Evolutionary conservation across 2,888 invertebrate species (phyloP).

Genomic region (Drosophila helvetica): DNA sequence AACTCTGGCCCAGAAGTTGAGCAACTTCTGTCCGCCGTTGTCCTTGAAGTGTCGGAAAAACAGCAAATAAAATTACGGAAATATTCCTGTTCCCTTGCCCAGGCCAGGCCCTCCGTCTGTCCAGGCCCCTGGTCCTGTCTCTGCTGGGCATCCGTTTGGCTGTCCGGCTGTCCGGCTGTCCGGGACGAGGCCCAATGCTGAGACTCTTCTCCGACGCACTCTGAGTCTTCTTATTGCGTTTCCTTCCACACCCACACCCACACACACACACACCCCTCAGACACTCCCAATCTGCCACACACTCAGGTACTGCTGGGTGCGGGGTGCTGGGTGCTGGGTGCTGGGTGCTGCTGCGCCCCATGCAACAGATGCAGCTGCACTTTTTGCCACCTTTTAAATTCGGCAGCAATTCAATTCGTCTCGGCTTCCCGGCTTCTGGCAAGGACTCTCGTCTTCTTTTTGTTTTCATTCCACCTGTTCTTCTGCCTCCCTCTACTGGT

Average conservation of each 20-base stretch:
- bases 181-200: background rate
- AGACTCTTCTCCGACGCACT: constrained; percentile 7
- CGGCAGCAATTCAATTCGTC: constrained; percentile 39
- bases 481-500: background rate
- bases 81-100: background rate
- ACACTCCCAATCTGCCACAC: background rate
- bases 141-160: background rate
- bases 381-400: constrained; percentile 38
- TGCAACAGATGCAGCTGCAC: constrained; percentile 28
- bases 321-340: background rate
- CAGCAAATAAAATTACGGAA: constrained; percentile 15
- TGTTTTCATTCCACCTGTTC: background rate
- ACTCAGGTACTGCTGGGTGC: background rate
- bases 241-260: constrained; percentile 4
- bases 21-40: constrained; percentile 35
- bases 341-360: background rate
- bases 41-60: constrained; percentile 45
- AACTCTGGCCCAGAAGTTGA: constrained; percentile 19
- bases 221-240: constrained; percentile 26
- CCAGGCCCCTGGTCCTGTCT: background rate
- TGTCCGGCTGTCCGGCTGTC: constrained; percentile 1
- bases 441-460: background rate
- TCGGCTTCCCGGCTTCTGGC: constrained; percentile 4
- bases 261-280: background rate
- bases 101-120: no score